Conservation (phyloP, 2,113 vertebrate species). For the Festucalex cinctus region DNA sequence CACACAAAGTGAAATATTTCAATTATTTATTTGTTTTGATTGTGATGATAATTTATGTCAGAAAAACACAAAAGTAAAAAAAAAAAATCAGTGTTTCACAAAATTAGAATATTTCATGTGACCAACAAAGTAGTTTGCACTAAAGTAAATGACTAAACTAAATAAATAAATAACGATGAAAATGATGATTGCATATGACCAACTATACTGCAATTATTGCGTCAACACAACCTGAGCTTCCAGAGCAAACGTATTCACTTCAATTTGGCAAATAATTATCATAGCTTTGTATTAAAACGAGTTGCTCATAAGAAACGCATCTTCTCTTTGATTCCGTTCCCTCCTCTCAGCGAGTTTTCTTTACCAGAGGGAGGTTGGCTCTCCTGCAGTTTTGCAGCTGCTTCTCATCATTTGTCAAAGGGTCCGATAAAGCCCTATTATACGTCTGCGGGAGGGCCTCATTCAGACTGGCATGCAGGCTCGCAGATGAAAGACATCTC, state of each 20-base stretch:
- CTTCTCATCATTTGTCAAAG: constrained; percentile 58
- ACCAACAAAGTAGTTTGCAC: too few species aligned
- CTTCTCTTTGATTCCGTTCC: constrained; percentile 15
- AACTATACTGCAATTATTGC: not conserved
- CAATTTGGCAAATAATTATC: not conserved
- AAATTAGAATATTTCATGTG: too few species aligned
- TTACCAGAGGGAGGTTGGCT: constrained; percentile 18
- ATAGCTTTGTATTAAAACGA: not conserved
- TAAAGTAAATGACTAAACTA: too few species aligned
- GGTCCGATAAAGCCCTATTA: constrained; percentile 64
- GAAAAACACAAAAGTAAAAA: too few species aligned
- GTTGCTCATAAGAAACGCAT: not conserved
- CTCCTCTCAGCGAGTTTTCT: constrained; percentile 9
- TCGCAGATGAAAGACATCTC: constrained; percentile 36
- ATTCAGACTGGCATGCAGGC: constrained; percentile 65
- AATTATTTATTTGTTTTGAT: too few species aligned
- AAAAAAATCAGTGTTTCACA: too few species aligned
- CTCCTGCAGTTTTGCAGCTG: constrained; percentile 56
- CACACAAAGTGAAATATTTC: too few species aligned
- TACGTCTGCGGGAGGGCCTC: constrained; percentile 58
- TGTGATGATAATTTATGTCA: too few species aligned
- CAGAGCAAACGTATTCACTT: not conserved
- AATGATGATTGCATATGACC: not conserved
- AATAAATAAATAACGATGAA: too few species aligned
- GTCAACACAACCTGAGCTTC: not conserved